Conservation (phyloP, 2,113 vertebrate genomes). For the Poeciliopsis occidentalis region DNA sequence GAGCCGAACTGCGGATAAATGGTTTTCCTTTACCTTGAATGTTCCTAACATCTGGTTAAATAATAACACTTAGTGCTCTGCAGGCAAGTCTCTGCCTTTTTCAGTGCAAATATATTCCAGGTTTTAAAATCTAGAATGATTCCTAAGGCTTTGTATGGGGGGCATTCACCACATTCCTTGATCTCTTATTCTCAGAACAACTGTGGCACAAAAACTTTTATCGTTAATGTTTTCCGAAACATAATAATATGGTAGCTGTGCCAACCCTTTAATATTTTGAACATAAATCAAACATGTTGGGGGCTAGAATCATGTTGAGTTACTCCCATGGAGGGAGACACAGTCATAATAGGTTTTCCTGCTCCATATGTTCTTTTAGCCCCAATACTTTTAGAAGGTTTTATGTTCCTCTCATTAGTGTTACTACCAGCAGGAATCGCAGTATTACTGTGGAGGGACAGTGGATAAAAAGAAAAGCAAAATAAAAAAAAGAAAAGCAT, state of each 20-base stretch:
- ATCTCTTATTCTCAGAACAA: background rate
- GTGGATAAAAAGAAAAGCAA: too few species aligned
- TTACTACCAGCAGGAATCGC: background rate
- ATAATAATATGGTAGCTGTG: too few species aligned
- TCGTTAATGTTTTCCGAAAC: too few species aligned
- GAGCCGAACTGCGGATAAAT: background rate
- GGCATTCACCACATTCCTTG: too few species aligned
- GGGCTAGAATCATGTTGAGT: background rate
- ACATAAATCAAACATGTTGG: background rate
- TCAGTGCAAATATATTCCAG: too few species aligned
- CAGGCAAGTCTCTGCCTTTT: too few species aligned
- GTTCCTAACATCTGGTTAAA: background rate
- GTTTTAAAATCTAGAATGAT: background rate
- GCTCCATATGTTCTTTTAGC: background rate
- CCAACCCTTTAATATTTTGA: too few species aligned
- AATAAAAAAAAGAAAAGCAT: too few species aligned
- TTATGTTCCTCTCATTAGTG: background rate
- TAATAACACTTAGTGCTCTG: too few species aligned
- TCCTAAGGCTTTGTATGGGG: background rate
- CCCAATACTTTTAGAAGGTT: background rate
- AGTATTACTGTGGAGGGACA: too few species aligned
- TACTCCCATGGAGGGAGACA: background rate
- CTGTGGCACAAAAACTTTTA: background rate
- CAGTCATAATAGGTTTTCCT: background rate
- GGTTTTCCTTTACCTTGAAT: background rate